These are phyloP conservation scores for Uropetala carovei DNA, from an alignment of 2,888 invertebrate genomes.

Conservation along the genomic window DNA sequence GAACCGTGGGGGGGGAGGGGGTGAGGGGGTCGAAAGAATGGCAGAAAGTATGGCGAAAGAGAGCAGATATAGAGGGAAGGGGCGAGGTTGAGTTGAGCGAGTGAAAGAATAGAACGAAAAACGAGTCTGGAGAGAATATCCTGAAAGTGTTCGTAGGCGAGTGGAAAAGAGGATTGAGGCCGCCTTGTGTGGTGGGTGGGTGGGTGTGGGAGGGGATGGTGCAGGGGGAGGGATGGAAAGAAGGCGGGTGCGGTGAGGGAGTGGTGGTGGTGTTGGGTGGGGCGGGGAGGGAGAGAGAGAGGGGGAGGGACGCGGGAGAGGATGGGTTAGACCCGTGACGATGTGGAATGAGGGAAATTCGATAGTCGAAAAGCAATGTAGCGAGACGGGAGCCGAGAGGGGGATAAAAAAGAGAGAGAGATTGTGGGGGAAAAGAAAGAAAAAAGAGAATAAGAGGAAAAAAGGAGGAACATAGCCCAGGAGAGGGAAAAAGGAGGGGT, in stretches of 20 bases:
- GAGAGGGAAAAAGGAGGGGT: not conserved
- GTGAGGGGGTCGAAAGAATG: too few relatives aligned
- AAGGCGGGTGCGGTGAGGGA: not conserved
- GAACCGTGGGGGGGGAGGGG: not conserved
- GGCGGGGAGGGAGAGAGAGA: too few relatives aligned
- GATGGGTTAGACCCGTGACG: slow-evolving; percentile 19
- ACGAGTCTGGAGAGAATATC: not conserved
- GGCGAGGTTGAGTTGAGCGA: not conserved
- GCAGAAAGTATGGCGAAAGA: not conserved
- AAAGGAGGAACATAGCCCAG: not conserved
- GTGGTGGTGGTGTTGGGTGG: not conserved
- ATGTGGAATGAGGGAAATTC: slow-evolving; percentile 48
- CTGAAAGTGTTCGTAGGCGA: not conserved
- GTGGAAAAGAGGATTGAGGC: not conserved
- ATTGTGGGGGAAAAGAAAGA: not conserved
- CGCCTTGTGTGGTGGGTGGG: not conserved
- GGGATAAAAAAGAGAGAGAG: too few relatives aligned
- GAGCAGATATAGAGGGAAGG: not conserved
- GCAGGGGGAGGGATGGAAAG: not conserved
- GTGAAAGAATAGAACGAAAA: not conserved
- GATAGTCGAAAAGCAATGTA: slow-evolving; percentile 47
- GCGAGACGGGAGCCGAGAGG: not conserved
- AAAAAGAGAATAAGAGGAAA: not conserved
- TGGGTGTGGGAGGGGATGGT: too few relatives aligned
- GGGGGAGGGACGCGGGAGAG: not conserved